Evolutionary conservation across 2,888 invertebrate species (phyloP), one percentile per base, ranked within the genome.

Genomic region (Ochropleura leucogaster): DNA sequence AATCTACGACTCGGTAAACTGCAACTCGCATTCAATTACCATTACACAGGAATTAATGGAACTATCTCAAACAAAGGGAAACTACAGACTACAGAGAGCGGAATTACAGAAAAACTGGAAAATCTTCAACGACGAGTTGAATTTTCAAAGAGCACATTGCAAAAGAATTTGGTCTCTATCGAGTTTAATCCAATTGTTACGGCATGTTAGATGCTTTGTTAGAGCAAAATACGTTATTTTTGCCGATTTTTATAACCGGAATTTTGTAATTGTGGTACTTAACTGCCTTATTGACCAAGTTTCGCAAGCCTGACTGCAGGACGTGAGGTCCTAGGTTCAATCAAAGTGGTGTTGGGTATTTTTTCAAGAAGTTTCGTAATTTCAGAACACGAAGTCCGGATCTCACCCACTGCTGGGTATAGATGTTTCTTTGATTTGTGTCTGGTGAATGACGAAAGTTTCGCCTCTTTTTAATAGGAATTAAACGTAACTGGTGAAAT

Each of bases 131-230:
- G 76, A 75, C 44, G 62, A 67, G 59, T 16, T 51, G 67, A 70
- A 85, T 74, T 66, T 71, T 71, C 63, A 74, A 84, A 77, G n/a
- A 77, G 51, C 62, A 64, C 68, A 40, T 47, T 68, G 57, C 49
- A 66, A 62, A 67, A 79, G 79, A 82, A 83, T 84, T 80, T 63
- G 84, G 64, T 78, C 44, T 80, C 8, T 62, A 70, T 70, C 71
- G 63, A 83, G 67, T 82, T 84, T 84, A 79, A 79, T 83, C 68
- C 74, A 68, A 71, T 87, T 86, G 81, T 86, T 81, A 74, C 75
- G 59, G 78, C 72, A 84, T 85, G 78, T 88, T 89, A 85, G 79
- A 82, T 68, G 72, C 80, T 87, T 88, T 86, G 78, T 85, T 57
- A n/a, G 68, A 79, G 51, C 18, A 46, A 80, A 87, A 85, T 84